A percentile compares a stretch with the other conserved stretches of the same genome.
These are phyloP conservation scores for Brachylomia viminalis DNA, from an alignment of 2,888 invertebrate species.

Conservation along the genomic window DNA sequence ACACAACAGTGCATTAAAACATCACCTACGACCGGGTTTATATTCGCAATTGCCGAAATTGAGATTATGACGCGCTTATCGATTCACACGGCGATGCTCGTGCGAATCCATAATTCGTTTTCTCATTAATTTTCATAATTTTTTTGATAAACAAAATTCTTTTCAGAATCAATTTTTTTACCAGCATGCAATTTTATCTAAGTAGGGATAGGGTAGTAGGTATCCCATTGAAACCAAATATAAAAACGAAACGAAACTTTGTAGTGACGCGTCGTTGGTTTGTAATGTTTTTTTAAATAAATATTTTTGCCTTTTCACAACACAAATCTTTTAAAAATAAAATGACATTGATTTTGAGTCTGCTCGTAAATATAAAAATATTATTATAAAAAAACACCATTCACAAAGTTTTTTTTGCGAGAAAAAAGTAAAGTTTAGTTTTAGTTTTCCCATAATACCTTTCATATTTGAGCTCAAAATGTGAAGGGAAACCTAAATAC, in stretches of 20 bases:
- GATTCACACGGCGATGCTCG: slow-evolving; percentile 12
- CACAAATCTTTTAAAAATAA: background rate
- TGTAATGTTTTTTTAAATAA: background rate
- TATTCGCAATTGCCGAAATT: slow-evolving; percentile 45
- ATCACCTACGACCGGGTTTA: slow-evolving; percentile 31
- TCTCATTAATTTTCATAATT: background rate
- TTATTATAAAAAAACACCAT: background rate
- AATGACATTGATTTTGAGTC: background rate
- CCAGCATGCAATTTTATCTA: background rate
- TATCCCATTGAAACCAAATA: background rate
- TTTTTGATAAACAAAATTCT: no score
- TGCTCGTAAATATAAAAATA: background rate
- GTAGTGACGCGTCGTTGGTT: background rate
- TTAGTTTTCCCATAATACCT: background rate
- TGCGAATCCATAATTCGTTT: background rate
- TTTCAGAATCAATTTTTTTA: background rate
- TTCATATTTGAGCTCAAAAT: background rate
- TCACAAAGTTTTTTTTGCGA: background rate
- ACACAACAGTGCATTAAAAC: slow-evolving; percentile 43
- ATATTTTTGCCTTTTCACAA: background rate
- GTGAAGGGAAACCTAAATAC: background rate
- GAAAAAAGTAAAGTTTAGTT: background rate
- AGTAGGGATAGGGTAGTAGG: no score
- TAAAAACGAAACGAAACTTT: background rate
- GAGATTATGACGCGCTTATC: slow-evolving; percentile 35